Percentiles rank a stretch among this genome's conserved stretches.
Evolutionary conservation across 2,797 vertebrate genomes (phyloP).

Genomic region (Rhynchotus rufescens): DNA sequence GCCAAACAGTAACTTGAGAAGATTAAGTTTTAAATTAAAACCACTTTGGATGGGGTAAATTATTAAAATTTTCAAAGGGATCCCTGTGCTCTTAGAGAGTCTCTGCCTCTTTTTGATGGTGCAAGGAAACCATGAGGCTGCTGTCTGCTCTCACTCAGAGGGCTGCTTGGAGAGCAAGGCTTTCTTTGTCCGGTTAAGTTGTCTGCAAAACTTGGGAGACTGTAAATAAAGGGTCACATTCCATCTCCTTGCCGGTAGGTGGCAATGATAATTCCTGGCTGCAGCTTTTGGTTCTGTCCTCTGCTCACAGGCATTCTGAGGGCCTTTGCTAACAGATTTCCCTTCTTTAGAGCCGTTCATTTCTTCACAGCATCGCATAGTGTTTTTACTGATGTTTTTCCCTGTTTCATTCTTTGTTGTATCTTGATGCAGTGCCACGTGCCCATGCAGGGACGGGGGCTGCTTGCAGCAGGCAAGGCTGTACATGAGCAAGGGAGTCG

Average conservation of each 20-base stretch:
- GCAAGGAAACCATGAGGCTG: background rate
- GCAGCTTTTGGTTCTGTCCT: background rate
- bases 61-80: background rate
- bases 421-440: fast-evolving
- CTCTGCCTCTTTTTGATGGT: background rate
- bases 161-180: fast-evolving
- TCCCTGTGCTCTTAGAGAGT: background rate
- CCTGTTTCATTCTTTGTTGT: background rate
- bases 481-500: background rate
- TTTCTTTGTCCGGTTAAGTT: background rate
- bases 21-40: background rate
- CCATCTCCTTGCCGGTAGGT: background rate
- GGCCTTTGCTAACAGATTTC: background rate
- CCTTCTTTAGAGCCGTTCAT: background rate
- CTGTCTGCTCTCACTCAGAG: fast-evolving
- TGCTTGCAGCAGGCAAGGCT: background rate
- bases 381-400: background rate
- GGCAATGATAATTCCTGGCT: background rate
- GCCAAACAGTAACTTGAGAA: background rate
- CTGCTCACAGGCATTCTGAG: background rate
- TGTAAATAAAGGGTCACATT: fast-evolving
- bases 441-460: no score
- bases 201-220: background rate
- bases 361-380: background rate
- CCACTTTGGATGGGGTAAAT: background rate